These are phyloP conservation scores for Gnatocerus cornutus DNA, from an alignment of 2,888 invertebrate species.

Conservation along the genomic window DNA sequence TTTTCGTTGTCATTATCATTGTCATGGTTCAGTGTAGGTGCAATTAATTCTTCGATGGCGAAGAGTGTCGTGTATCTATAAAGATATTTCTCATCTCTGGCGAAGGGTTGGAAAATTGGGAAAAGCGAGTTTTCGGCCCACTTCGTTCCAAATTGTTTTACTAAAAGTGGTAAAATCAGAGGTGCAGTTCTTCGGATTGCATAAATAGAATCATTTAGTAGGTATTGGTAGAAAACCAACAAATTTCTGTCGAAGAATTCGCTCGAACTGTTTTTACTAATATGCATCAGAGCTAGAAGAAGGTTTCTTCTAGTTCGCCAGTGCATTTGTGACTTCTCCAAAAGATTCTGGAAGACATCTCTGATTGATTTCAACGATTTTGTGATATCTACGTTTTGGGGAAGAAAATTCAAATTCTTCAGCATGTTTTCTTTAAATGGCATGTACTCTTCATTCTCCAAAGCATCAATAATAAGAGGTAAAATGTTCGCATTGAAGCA, in stretches of 20 bases:
- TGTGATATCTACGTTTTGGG: slow-evolving; percentile 61
- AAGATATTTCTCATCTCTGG: slow-evolving; percentile 63
- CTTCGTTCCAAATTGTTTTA: slow-evolving; percentile 65
- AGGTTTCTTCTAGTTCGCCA: slow-evolving; percentile 67
- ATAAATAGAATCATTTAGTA: slow-evolving; percentile 65
- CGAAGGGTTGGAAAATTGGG: slow-evolving; percentile 61
- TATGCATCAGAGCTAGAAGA: slow-evolving; percentile 64
- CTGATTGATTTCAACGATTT: slow-evolving; percentile 59
- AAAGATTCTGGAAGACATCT: slow-evolving; percentile 62
- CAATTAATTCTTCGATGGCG: slow-evolving; percentile 66
- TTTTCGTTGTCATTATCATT: slow-evolving; percentile 24
- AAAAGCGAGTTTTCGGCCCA: slow-evolving; percentile 64
- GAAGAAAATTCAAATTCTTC: slow-evolving; percentile 64
- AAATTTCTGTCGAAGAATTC: slow-evolving; percentile 65
- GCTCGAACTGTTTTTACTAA: slow-evolving; percentile 61
- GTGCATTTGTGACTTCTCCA: slow-evolving; percentile 62
- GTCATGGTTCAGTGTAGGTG: slow-evolving; percentile 58
- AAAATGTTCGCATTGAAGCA: slow-evolving; percentile 63
- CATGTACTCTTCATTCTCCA: slow-evolving; percentile 63
- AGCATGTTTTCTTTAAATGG: slow-evolving; percentile 65
- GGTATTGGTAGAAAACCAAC: slow-evolving; percentile 63
- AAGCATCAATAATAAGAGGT: slow-evolving; percentile 62
- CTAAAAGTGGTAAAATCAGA: slow-evolving; percentile 65
- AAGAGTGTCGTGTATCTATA: slow-evolving; percentile 65
- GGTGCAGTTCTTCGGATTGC: slow-evolving; percentile 66